Conservation (phyloP, 1,140 invertebrate genomes). For the Limonius californicus region DNA sequence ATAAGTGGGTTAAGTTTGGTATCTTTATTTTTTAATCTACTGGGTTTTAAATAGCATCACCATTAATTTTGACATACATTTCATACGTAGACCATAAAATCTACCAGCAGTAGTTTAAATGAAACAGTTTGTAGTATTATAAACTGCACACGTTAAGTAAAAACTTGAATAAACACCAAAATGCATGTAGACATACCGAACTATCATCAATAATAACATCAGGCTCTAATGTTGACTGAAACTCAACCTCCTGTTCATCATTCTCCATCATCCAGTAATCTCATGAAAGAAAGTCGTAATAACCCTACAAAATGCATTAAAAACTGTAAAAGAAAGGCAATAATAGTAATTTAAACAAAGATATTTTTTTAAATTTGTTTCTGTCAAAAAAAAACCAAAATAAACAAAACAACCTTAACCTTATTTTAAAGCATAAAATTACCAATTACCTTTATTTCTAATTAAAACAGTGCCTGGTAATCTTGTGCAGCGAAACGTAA, state of each 20-base stretch:
- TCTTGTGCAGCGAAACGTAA: background rate
- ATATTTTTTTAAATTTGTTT: constrained; percentile 12
- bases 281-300: background rate
- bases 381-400: constrained; percentile 38
- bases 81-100: no score
- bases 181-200: constrained; percentile 20
- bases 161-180: no score
- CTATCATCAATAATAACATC: constrained; percentile 38
- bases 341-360: background rate
- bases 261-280: constrained; percentile 25
- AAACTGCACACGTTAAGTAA: no score
- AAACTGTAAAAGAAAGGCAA: background rate
- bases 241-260: constrained; percentile 31
- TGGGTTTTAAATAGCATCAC: no score
- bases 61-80: no score
- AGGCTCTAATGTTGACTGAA: constrained; percentile 36
- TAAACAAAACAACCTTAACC: constrained; percentile 36
- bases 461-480: background rate
- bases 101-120: no score
- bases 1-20: no score
- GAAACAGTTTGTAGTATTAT: no score
- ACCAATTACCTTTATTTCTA: background rate
- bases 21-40: no score
- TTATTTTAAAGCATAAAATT: constrained; percentile 3
- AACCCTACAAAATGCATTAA: background rate